Conservation (phyloP, 2,797 vertebrate species). For the Champsocephalus gunnari region DNA sequence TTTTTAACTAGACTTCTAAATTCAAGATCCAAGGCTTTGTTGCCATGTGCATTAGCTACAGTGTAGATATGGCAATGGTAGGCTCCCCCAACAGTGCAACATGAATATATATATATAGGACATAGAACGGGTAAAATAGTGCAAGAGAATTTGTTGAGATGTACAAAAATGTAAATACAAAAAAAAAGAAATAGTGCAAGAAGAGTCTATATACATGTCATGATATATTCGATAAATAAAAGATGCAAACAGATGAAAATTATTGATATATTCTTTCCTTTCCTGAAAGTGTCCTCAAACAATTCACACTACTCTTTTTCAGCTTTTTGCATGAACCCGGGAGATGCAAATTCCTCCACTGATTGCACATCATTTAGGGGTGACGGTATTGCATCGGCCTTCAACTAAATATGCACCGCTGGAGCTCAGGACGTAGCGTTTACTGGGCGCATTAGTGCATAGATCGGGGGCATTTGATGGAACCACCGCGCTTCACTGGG, state of each 20-base stretch:
- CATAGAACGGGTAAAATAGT: no score
- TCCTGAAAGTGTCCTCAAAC: background rate
- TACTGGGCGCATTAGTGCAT: conserved; percentile 8
- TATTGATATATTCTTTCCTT: background rate
- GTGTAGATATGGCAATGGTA: no score
- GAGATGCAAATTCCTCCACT: background rate
- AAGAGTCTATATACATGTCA: no score
- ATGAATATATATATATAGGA: no score
- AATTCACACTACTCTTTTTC: background rate
- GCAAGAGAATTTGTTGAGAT: no score
- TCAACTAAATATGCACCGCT: conserved; percentile 14
- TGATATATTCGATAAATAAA: no score
- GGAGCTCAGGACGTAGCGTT: conserved; percentile 25
- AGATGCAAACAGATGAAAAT: no score
- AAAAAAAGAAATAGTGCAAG: no score
- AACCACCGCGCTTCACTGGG: conserved; percentile 53
- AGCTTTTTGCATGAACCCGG: background rate
- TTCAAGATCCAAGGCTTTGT: no score
- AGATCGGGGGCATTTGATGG: conserved; percentile 38
- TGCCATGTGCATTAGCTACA: no score
- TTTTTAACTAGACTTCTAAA: background rate
- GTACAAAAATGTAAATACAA: no score
- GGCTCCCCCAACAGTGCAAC: no score
- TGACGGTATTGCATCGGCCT: background rate
- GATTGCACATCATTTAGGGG: background rate